Percentiles rank a stretch among this genome's conserved stretches.
Evolutionary conservation across 2,888 invertebrate genomes (phyloP).

Genomic region (Baccha elongata): DNA sequence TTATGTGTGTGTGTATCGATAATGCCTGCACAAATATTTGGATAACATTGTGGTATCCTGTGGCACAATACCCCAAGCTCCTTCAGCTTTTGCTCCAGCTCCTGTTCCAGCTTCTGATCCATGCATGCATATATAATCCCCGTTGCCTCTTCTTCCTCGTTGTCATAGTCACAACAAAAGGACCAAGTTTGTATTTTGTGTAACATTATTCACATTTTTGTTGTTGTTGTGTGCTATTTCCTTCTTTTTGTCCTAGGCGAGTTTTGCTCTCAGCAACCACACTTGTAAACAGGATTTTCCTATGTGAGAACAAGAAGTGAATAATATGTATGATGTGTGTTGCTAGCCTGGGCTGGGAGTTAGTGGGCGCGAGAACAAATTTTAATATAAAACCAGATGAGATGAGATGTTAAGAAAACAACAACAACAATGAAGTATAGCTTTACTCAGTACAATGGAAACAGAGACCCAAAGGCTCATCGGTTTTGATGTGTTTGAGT

Average conservation of each 20-base stretch:
- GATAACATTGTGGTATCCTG: slow-evolving; percentile 54
- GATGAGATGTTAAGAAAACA: background rate
- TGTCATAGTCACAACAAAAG: slow-evolving; percentile 33
- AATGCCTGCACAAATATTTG: slow-evolving; percentile 73
- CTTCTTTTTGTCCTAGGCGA: slow-evolving; percentile 31
- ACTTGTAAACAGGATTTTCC: slow-evolving; percentile 49
- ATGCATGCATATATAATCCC: background rate
- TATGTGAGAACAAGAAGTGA: slow-evolving; percentile 42
- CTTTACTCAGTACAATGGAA: slow-evolving; percentile 29
- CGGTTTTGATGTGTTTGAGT: background rate
- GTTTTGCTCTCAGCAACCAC: slow-evolving; percentile 27
- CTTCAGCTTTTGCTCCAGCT: slow-evolving; percentile 11
- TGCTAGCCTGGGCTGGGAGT: background rate
- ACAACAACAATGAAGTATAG: background rate
- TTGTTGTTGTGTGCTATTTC: slow-evolving; percentile 14
- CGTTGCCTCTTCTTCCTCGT: background rate
- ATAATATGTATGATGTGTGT: slow-evolving; percentile 20
- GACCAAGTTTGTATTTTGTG: slow-evolving; percentile 48
- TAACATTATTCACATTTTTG: slow-evolving; percentile 27
- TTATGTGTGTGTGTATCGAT: slow-evolving; percentile 57
- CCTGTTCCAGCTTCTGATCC: too few species aligned
- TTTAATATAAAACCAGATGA: slow-evolving; percentile 40
- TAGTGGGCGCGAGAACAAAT: slow-evolving; percentile 54
- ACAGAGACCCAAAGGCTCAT: slow-evolving; percentile 12
- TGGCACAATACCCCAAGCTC: slow-evolving; percentile 35